A percentile compares a stretch with the other conserved stretches of the same genome.
These are phyloP conservation scores for Corythornis vintsioides DNA, from an alignment of 2,113 vertebrate species.

Conservation along the genomic window DNA sequence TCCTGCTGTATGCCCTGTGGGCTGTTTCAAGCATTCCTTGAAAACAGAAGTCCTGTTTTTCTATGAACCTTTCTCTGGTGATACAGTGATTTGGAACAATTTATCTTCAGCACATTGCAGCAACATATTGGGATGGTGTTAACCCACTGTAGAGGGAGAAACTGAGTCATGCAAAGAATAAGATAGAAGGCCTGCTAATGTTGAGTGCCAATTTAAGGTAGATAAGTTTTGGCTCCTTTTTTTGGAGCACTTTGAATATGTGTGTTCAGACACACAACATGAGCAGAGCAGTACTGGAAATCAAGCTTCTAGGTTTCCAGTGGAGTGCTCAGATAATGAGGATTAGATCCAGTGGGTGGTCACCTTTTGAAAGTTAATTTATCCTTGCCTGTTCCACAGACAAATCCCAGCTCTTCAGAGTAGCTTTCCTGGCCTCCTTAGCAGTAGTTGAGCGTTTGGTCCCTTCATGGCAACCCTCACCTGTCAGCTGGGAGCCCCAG, in stretches of 20 bases:
- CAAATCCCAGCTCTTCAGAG: neutral
- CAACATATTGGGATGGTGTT: neutral
- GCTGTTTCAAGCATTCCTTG: neutral
- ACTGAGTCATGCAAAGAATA: neutral
- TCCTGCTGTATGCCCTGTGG: neutral
- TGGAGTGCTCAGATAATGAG: slow-evolving; percentile 30
- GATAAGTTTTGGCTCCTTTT: neutral
- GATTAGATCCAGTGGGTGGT: slow-evolving; percentile 42
- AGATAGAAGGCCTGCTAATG: neutral
- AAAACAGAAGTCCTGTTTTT: neutral
- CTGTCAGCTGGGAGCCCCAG: neutral
- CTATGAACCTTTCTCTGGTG: neutral
- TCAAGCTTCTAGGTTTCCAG: neutral
- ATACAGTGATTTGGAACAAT: neutral
- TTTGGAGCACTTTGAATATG: neutral
- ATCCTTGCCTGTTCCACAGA: slow-evolving; percentile 15
- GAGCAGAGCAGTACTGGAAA: neutral
- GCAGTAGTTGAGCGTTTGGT: neutral
- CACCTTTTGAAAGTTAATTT: slow-evolving; percentile 45
- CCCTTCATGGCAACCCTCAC: neutral
- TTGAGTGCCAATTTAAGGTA: neutral
- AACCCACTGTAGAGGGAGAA: neutral
- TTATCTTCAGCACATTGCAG: neutral
- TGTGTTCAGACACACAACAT: neutral
- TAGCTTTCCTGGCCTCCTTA: neutral